Evolutionary conservation across 2,797 vertebrate species (phyloP), one percentile per base, ranked within the genome.

Genomic region (Odontamblyopus rebecca): DNA sequence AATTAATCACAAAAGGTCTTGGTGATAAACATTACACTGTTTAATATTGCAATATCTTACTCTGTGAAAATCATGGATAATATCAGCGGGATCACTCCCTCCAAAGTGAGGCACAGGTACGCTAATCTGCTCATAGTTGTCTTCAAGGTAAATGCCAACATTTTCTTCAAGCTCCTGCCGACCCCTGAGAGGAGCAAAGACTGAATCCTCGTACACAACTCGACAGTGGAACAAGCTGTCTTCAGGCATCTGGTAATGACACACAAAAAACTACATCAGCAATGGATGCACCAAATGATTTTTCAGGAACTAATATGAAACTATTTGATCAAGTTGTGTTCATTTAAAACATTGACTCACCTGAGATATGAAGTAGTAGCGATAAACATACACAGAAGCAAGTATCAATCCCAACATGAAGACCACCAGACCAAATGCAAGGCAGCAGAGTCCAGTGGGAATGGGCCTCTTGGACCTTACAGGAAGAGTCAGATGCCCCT

Each of bases 1-100:
- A 16, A 77, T 73, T 54, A 48, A 15, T 30, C 3, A 1, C 26
- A 63, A 9, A 76, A 5, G 23, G 41, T 62, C 64, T 5, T 29
- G 56, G 5, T 59, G 2, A 64, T 35, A 57, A 56, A 18, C 5
- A 2, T 70, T 51, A 50, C 11, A 69, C 27, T 13, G 27, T 1
- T 35, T 8, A 35, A 13, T 9, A 16, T 54, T 59, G 13, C 9
- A 2, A 12, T 1, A 19, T 71, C 95, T 88, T 92, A 99, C 97
- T 90, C 94, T 86, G 82, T 97, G 95, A 86, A 99, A 99, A 77
- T 99, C 97, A 0, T 99, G 97, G 86, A 99, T 95, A 85, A 99
- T 99, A 73, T 98, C 96, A 0, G 97, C 97, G 0, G 97, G 95
- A 81, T 98, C 96, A 0, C 96, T 96, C 2, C 96, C 95, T 7